Percentiles rank a stretch among this genome's conserved stretches.
phyloP scores from a whole-genome alignment of 30 jellyfish, hydroid and myxozoan species.

The Aurelia sp. region DNA sequence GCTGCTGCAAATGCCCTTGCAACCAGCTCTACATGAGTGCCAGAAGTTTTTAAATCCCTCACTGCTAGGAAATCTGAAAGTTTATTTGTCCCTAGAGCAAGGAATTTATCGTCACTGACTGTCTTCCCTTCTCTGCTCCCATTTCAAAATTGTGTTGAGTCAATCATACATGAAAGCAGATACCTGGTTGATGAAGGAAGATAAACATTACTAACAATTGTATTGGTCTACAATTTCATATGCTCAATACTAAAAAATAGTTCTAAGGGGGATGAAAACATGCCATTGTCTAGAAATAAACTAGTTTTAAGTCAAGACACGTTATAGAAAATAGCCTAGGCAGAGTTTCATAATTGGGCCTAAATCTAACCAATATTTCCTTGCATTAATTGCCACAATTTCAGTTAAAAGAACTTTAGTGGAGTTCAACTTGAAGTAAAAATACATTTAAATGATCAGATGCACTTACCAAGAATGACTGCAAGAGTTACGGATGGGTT shows the following conservation, averaged over 20 bases:
- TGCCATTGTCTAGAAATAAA: too few species aligned
- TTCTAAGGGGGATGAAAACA: background rate
- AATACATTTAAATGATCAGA: background rate
- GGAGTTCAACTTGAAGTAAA: background rate
- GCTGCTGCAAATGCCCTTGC: constrained; percentile 69
- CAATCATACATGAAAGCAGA: background rate
- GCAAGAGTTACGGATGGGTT: background rate
- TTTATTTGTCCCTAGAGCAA: constrained; percentile 10
- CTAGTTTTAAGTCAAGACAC: too few species aligned
- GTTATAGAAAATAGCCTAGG: too few species aligned
- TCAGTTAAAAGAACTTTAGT: background rate
- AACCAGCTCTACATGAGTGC: constrained; percentile 55
- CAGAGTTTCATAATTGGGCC: constrained; percentile 1
- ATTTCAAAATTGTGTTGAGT: background rate
- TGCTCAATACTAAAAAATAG: background rate
- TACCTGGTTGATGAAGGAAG: constrained; percentile 13
- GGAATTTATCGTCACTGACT: constrained; percentile 7
- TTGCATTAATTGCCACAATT: background rate
- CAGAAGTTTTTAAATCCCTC: constrained; percentile 54
- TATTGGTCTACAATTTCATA: background rate
- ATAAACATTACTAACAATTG: background rate
- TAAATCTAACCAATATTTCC: background rate
- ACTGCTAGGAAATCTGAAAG: constrained; percentile 40
- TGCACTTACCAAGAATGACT: background rate
- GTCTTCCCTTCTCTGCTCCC: constrained; percentile 8